These are phyloP conservation scores for Branchinecta sandiegonensis DNA, from an alignment of 2,888 invertebrate species.

Conservation along the genomic window DNA sequence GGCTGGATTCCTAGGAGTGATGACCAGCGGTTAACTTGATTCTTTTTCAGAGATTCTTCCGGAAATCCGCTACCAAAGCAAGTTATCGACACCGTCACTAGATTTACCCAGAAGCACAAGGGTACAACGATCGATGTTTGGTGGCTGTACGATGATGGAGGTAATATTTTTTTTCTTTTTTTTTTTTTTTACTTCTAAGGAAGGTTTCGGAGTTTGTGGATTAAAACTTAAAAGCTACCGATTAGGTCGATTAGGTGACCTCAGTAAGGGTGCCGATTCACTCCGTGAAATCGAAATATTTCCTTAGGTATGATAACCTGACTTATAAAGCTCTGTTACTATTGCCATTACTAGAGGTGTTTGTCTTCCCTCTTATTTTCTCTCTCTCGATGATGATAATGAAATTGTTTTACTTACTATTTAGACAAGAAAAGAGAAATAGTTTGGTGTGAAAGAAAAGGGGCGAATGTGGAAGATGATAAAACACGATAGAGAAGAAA, in stretches of 20 bases:
- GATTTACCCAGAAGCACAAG: constrained; percentile 26
- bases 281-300: too few species aligned
- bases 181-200: background rate
- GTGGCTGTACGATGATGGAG: constrained; percentile 41
- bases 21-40: too few species aligned
- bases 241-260: too few species aligned
- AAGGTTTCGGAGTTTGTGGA: too few species aligned
- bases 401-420: background rate
- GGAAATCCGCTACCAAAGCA: constrained; percentile 26
- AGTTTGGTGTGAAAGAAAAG: too few species aligned
- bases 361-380: background rate
- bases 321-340: background rate
- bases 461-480: too few species aligned
- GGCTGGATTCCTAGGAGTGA: too few species aligned
- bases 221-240: too few species aligned
- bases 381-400: background rate
- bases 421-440: too few species aligned
- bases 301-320: too few species aligned
- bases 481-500: too few species aligned
- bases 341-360: background rate
- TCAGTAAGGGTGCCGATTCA: too few species aligned
- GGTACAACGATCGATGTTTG: constrained; percentile 30
- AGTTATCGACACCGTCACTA: constrained; percentile 25
- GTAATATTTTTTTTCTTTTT: constrained; percentile 29
- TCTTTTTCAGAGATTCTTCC: constrained; percentile 17